These are phyloP conservation scores for Trachythela sp. DNA, from an alignment of 64 coral and sea anemone genomes.

Conservation along the genomic window DNA sequence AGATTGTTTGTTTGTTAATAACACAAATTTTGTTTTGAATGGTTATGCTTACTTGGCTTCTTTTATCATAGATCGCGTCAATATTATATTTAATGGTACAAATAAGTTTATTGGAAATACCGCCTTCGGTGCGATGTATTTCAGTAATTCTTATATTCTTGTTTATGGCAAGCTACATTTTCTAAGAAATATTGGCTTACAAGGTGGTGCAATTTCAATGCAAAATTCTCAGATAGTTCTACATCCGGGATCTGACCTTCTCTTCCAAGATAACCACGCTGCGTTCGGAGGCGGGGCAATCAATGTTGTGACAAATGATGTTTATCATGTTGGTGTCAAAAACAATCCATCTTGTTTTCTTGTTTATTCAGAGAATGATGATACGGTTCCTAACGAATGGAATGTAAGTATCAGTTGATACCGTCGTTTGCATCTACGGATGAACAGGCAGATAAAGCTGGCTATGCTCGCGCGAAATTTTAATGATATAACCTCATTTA, in stretches of 20 bases:
- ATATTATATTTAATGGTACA: background rate
- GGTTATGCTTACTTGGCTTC: background rate
- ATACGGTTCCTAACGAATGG: background rate
- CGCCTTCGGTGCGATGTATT: background rate
- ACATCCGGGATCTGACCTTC: background rate
- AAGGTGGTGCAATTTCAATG: background rate
- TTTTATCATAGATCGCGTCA: background rate
- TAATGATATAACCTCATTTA: too few species aligned
- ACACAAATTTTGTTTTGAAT: background rate
- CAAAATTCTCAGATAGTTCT: slow-evolving; percentile 21
- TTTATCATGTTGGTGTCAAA: background rate
- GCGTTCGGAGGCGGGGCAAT: background rate
- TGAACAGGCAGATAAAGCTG: background rate
- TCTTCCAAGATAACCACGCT: background rate
- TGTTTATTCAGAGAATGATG: background rate
- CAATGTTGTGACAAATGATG: background rate
- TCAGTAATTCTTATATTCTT: background rate
- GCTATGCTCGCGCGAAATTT: background rate
- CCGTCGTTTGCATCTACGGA: background rate
- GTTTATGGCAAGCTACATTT: background rate
- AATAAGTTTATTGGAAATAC: background rate
- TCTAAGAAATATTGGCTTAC: background rate
- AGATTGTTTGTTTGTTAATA: background rate
- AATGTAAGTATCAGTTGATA: background rate
- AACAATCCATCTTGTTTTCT: background rate